A percentile compares a stretch with the other conserved stretches of the same genome.
Conservation (phyloP, 1,140 invertebrate genomes). For the Tenebrio molitor region DNA sequence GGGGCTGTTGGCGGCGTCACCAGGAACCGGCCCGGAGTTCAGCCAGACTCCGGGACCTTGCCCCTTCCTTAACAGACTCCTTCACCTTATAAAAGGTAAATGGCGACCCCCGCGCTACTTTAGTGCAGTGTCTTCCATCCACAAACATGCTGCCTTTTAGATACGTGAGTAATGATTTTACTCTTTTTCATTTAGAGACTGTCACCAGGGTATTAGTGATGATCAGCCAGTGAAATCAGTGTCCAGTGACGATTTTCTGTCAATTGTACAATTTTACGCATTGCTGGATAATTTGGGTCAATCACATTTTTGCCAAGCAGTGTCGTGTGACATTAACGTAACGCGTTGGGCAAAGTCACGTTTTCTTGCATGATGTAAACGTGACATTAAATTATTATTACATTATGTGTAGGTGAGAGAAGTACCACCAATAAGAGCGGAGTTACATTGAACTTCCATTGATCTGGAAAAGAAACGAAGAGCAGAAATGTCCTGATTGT, state of each 20-base stretch:
- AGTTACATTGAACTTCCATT: no score
- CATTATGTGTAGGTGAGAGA: no score
- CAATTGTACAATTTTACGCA: no score
- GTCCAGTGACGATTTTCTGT: background rate
- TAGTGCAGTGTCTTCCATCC: constrained; percentile 58
- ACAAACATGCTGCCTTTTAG: constrained; percentile 58
- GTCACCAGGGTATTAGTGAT: background rate
- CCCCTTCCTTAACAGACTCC: constrained; percentile 53
- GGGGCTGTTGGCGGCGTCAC: constrained; percentile 31
- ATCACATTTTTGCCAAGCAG: constrained; percentile 18
- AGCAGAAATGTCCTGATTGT: no score
- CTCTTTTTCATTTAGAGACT: constrained; percentile 14
- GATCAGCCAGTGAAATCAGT: background rate
- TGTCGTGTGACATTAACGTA: constrained; percentile 28
- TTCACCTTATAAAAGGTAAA: constrained; percentile 60
- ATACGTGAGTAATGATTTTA: constrained; percentile 60
- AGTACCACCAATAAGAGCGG: background rate
- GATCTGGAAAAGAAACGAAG: no score
- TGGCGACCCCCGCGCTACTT: constrained; percentile 60
- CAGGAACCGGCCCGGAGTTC: constrained; percentile 38
- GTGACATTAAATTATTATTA: constrained; percentile 14
- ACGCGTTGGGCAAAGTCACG: constrained; percentile 25
- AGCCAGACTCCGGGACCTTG: constrained; percentile 57
- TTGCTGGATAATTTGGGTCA: constrained; percentile 9
- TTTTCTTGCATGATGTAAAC: constrained; percentile 33